Conservation (phyloP, 2,888 invertebrate genomes). For the Meta bourneti region DNA sequence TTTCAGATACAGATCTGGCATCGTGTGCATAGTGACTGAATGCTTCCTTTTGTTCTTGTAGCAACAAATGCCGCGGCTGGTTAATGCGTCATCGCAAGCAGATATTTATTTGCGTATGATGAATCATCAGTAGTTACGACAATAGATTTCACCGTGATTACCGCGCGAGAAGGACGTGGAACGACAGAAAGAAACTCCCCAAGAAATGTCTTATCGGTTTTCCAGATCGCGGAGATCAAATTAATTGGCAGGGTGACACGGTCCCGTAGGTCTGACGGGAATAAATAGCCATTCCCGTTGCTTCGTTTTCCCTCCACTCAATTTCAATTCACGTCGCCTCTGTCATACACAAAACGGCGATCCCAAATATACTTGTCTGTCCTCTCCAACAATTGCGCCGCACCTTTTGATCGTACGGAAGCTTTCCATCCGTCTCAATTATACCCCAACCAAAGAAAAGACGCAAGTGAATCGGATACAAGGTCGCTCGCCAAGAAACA, state of each 20-base stretch:
- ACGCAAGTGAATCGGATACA: not conserved
- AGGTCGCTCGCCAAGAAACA: conserved; percentile 1
- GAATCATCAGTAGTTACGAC: not conserved
- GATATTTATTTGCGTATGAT: not conserved
- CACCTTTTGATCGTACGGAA: not conserved
- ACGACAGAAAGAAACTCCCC: too few species aligned
- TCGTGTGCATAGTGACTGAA: not conserved
- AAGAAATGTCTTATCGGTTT: not conserved
- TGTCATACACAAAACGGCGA: not conserved
- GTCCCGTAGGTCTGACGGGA: not conserved
- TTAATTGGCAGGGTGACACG: not conserved
- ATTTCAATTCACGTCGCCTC: not conserved
- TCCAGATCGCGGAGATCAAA: not conserved
- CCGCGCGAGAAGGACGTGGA: not conserved
- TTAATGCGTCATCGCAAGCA: not conserved
- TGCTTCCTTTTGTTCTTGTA: not conserved
- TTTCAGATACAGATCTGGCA: not conserved
- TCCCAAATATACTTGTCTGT: not conserved
- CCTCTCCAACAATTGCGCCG: not conserved
- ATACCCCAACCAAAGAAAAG: not conserved
- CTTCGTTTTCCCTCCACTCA: too few species aligned
- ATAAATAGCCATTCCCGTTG: too few species aligned
- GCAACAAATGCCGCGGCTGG: not conserved
- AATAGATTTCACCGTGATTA: not conserved
- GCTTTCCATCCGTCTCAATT: conserved; percentile 26